Conservation (phyloP, 2,888 invertebrate genomes). For the Erpobdella octoculata region DNA sequence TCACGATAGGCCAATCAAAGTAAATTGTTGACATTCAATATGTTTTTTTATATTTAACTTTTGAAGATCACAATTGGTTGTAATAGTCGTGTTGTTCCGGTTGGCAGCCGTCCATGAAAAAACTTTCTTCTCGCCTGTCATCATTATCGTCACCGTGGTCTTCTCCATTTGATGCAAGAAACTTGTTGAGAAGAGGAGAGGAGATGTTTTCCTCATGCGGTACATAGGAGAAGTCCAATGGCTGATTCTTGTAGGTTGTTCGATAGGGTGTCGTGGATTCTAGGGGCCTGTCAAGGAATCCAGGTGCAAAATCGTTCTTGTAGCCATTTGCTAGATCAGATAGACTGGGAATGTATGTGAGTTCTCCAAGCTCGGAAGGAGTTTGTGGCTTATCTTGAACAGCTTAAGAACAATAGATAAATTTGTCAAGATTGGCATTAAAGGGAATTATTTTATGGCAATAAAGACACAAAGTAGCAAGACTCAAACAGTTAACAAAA, state of each 20-base stretch:
- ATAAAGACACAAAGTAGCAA: too few relatives aligned
- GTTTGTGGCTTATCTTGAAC: too few relatives aligned
- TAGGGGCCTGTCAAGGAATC: constrained; percentile 21
- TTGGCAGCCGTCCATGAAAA: too few relatives aligned
- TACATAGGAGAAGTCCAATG: not conserved
- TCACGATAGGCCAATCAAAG: not conserved
- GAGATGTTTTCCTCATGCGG: not conserved
- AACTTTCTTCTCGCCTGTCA: too few relatives aligned
- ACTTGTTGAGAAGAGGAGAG: not conserved
- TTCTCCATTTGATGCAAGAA: not conserved
- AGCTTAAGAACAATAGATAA: too few relatives aligned
- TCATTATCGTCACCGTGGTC: not conserved
- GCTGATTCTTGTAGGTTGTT: not conserved
- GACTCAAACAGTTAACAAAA: too few relatives aligned
- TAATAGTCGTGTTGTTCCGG: not conserved
- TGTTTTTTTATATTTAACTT: too few relatives aligned
- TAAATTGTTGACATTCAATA: not conserved
- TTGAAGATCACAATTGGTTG: not conserved
- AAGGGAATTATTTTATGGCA: too few relatives aligned
- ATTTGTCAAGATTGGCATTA: too few relatives aligned
- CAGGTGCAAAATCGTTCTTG: constrained; percentile 21
- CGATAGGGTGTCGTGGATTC: not conserved
- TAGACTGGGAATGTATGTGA: constrained; percentile 1
- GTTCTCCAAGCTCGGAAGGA: constrained; percentile 10
- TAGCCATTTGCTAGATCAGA: not conserved